These are phyloP conservation scores for Cyrtodaria siliqua DNA, from an alignment of 2,888 invertebrate species.

Conservation along the genomic window DNA sequence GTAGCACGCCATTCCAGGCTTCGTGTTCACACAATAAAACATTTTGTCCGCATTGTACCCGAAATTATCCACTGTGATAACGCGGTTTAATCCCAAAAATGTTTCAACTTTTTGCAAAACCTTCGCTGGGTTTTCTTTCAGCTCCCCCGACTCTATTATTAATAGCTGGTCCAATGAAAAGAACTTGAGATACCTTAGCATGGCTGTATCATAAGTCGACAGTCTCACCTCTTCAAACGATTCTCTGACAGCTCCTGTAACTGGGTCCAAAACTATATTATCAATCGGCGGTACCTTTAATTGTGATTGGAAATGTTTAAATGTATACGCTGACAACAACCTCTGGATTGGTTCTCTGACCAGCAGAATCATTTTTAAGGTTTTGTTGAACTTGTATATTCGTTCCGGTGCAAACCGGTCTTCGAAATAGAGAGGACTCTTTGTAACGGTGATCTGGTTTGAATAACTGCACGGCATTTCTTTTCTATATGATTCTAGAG, in stretches of 20 bases:
- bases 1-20: slow-evolving; percentile 2
- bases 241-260: not conserved
- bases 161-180: slow-evolving; percentile 21
- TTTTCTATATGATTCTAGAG: slow-evolving; percentile 94
- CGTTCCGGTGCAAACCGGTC: slow-evolving; percentile 97
- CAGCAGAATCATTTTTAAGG: slow-evolving; percentile 94
- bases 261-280: not conserved
- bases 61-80: slow-evolving; percentile 90
- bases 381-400: slow-evolving; percentile 96
- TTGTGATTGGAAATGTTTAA: slow-evolving; percentile 21
- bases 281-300: not conserved
- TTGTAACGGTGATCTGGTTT: slow-evolving; percentile 97
- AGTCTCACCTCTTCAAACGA: slow-evolving; percentile 4
- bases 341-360: slow-evolving; percentile 98
- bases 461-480: slow-evolving; percentile 97
- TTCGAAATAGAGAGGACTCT: slow-evolving; percentile 98
- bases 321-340: slow-evolving; percentile 97
- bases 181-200: slow-evolving; percentile 13
- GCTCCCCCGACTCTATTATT: slow-evolving; percentile 24
- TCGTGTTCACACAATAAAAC: slow-evolving; percentile 14
- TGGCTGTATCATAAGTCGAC: slow-evolving; percentile 16
- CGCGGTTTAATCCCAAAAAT: slow-evolving; percentile 71
- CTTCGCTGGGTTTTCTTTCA: slow-evolving; percentile 1
- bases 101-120: slow-evolving; percentile 62
- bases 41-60: slow-evolving; percentile 90